Evolutionary conservation across 2,888 invertebrate species (phyloP).

Genomic region (Entomobrya proxima): DNA sequence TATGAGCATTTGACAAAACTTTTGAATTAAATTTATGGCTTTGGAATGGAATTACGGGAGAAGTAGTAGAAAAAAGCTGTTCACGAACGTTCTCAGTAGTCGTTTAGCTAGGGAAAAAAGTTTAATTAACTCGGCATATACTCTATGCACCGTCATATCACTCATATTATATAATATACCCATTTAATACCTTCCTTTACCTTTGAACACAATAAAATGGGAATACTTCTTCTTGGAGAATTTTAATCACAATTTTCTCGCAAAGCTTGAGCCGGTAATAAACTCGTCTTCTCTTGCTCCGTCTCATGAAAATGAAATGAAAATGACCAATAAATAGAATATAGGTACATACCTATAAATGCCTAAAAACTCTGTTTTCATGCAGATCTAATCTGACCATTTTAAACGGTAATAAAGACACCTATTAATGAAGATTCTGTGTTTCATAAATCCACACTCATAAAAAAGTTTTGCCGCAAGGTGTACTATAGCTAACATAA

Average conservation of each 20-base stretch:
- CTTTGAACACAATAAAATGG: not conserved
- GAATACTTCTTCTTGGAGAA: slow-evolving; percentile 3
- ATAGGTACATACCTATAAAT: not conserved
- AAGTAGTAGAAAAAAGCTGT: slow-evolving; percentile 23
- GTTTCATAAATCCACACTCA: slow-evolving; percentile 48
- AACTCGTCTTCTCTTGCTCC: not conserved
- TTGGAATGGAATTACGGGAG: slow-evolving; percentile 18
- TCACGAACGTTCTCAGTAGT: not conserved
- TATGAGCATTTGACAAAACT: slow-evolving; percentile 56
- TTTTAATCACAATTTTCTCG: slow-evolving; percentile 26
- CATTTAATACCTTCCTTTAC: not conserved
- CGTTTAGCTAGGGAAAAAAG: slow-evolving; percentile 7
- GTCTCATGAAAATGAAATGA: slow-evolving; percentile 25
- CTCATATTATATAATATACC: not conserved
- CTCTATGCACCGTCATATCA: not conserved
- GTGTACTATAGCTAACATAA: not conserved
- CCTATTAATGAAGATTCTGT: slow-evolving; percentile 61
- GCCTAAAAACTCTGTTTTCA: too few species aligned
- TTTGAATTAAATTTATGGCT: slow-evolving; percentile 61
- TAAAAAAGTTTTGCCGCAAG: slow-evolving; percentile 27
- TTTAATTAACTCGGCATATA: slow-evolving; percentile 51
- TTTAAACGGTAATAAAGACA: slow-evolving; percentile 62
- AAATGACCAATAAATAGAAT: slow-evolving; percentile 42
- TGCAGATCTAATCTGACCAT: slow-evolving; percentile 62
- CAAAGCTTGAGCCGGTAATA: slow-evolving; percentile 6